phyloP scores from a whole-genome alignment of 1,140 invertebrate genomes.

The Drosophila kurseongensis region DNA sequence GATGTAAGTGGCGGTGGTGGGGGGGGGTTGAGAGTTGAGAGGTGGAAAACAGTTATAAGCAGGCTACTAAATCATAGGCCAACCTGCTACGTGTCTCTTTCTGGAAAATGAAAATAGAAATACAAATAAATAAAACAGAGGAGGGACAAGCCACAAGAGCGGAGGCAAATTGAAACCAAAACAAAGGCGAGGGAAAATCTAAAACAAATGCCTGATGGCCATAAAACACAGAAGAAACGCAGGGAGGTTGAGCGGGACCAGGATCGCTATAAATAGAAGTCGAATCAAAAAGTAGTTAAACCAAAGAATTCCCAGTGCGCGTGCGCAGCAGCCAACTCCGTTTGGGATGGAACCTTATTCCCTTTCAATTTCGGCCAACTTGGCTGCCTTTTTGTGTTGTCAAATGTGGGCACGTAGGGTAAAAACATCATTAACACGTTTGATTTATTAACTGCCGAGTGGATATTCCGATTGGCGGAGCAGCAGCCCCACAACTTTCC shows the following conservation, averaged over 20 bases:
- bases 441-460: conserved; percentile 84
- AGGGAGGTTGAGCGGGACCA: background rate
- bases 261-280: conserved; percentile 57
- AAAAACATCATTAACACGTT: conserved; percentile 85
- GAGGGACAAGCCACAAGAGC: conserved; percentile 36
- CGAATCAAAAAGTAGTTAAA: conserved; percentile 70
- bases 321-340: conserved; percentile 17
- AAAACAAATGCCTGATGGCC: conserved; percentile 73
- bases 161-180: conserved; percentile 77
- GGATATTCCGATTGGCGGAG: conserved; percentile 24
- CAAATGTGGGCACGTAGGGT: conserved; percentile 78
- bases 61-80: conserved; percentile 79
- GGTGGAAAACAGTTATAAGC: conserved; percentile 71
- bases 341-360: conserved; percentile 15
- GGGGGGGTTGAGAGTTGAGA: background rate
- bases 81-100: conserved; percentile 74
- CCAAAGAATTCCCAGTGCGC: conserved; percentile 52
- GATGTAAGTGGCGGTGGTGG: conserved; percentile 29
- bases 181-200: conserved; percentile 51
- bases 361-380: conserved; percentile 26
- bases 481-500: conserved; percentile 47
- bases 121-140: conserved; percentile 64
- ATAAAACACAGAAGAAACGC: conserved; percentile 49
- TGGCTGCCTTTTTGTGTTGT: conserved; percentile 66
- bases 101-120: conserved; percentile 55